phyloP scores from a whole-genome alignment of 2,113 vertebrate species.

The Poeciliopsis occidentalis region DNA sequence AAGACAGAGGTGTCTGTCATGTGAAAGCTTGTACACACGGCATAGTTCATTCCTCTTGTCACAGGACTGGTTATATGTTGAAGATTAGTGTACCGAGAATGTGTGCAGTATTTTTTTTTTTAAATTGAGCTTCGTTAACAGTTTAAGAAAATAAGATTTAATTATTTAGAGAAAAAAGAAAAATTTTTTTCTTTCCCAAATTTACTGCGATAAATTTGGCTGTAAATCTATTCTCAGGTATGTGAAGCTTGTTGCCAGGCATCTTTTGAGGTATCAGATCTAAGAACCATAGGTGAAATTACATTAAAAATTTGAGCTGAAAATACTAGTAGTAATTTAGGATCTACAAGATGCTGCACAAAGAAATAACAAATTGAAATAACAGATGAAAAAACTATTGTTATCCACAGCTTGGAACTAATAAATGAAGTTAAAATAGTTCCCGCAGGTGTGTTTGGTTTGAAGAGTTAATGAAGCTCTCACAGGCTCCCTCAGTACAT shows the following conservation, averaged over 20 bases:
- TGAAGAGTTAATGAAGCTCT: conserved; percentile 32
- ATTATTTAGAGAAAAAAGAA: background rate
- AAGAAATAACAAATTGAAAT: background rate
- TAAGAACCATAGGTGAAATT: background rate
- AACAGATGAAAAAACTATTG: background rate
- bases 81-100: background rate
- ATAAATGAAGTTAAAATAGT: conserved; percentile 51
- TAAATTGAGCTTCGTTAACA: background rate
- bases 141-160: background rate
- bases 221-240: conserved; percentile 11
- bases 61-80: background rate
- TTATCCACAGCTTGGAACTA: background rate
- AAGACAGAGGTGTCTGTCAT: conserved; percentile 32
- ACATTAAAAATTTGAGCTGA: background rate
- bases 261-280: background rate
- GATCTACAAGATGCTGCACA: background rate
- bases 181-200: background rate
- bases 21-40: background rate
- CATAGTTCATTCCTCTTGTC: background rate
- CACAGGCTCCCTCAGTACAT: conserved; percentile 16
- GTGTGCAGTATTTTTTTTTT: background rate
- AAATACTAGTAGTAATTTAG: background rate
- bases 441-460: conserved; percentile 45
- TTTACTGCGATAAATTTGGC: conserved; percentile 19
- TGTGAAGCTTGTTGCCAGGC: background rate